Base-by-base conservation (phyloP, 2,113 vertebrate genomes). In the Megalops atlanticus region DNA sequence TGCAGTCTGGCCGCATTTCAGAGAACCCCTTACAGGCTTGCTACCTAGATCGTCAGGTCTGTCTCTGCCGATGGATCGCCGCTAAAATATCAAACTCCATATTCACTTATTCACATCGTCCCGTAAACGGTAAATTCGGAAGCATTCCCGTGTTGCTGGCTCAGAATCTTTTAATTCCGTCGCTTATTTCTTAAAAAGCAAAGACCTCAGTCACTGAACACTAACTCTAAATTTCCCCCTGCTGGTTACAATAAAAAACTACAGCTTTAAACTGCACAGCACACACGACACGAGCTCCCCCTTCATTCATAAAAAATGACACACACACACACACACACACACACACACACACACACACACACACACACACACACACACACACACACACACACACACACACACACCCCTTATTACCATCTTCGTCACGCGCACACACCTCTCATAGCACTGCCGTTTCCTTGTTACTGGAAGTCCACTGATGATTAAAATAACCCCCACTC, bases 221-320 rank as follows among this genome's bases (percentile, higher is more conserved):
- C 38, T 39, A 74, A 49, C 80, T 31, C 41, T 49, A 38, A 43
- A 24, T 27, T 76, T 69, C 88, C 88, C 85, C 88, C 92, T 91
- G 85, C 78, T 83, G 91, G 90, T 47, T 3, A 74, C 11, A 76
- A 0, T 2, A 24, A 79, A 78, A 87, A 0, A 69, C 38, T 40
- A 80, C 80, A 77, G 40, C 24, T 43, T 68, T 81, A 40, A 72
- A 40, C 70, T 72, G 38, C 18, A 72, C 24, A 52, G 78, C 83
- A 35, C 83, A 5, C 31, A 7, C 72, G 79, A 83, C 87, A 41
- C 14, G 74, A 33, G 74, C 88, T 80, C 86, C 86, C 84, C 88
- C 90, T 93, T 82, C 92, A 92, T 92, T 92, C 90, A 93, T 90
- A 92, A 93, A 93, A n/a, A 92, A 92, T 80, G 87, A 21, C 38